These are phyloP conservation scores for Nestor notabilis DNA, from an alignment of 2,113 vertebrate species.

Conservation along the genomic window DNA sequence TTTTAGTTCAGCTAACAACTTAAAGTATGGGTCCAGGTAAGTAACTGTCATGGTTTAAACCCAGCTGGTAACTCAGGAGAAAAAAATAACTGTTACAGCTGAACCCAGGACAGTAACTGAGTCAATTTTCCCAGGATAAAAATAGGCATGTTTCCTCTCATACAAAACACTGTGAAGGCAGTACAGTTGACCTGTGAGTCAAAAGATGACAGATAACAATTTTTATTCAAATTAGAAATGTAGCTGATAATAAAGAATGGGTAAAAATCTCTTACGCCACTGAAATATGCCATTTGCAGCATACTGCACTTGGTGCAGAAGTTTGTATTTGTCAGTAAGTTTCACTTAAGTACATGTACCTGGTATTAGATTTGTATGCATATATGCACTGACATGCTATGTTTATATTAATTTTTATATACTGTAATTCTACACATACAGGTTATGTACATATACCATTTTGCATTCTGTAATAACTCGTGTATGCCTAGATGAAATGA, in stretches of 20 bases:
- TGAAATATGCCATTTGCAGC: not conserved
- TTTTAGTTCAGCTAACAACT: not conserved
- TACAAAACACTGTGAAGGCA: not conserved
- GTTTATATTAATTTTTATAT: not conserved
- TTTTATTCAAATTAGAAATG: not conserved
- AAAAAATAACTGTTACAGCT: not conserved
- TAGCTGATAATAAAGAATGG: not conserved
- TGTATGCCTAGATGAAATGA: not conserved
- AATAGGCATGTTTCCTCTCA: not conserved
- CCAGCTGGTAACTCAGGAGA: not conserved
- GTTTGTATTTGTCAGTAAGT: not conserved
- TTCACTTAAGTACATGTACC: not conserved
- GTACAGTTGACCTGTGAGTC: not conserved
- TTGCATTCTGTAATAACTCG: not conserved
- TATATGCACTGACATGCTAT: fast-evolving
- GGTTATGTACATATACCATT: no score
- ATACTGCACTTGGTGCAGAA: not conserved
- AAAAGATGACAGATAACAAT: not conserved
- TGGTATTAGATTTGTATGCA: not conserved
- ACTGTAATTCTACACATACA: not conserved
- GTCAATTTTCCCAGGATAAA: not conserved
- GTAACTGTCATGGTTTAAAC: not conserved
- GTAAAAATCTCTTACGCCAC: not conserved
- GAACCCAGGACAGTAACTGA: not conserved
- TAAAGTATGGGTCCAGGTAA: not conserved